phyloP scores from a whole-genome alignment of 2,797 vertebrate genomes.

The Mareca strepera region DNA sequence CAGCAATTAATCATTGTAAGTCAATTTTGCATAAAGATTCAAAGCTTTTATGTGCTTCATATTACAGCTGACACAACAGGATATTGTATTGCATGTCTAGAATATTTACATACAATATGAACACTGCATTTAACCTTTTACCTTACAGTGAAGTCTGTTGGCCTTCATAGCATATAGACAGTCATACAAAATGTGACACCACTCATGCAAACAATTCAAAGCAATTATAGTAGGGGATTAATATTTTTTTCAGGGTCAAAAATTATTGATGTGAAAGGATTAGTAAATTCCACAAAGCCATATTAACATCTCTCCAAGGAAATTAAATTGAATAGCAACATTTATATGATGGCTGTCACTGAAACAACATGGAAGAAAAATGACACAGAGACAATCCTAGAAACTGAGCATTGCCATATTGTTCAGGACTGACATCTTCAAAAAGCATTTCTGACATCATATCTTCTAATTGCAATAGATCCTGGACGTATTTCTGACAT shows the following conservation, averaged over 20 bases:
- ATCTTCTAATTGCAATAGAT: background rate
- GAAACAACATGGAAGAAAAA: background rate
- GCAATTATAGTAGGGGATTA: background rate
- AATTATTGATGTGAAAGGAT: background rate
- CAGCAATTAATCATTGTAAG: background rate
- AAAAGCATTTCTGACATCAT: fast-evolving
- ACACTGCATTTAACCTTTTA: background rate
- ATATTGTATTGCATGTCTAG: background rate
- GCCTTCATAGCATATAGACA: background rate
- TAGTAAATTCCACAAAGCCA: background rate
- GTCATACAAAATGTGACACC: background rate
- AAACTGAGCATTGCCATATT: background rate
- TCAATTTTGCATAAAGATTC: background rate
- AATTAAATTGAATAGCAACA: background rate
- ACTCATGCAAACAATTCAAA: background rate
- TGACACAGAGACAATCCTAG: background rate
- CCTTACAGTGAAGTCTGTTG: background rate
- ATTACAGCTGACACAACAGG: background rate
- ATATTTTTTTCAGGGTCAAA: background rate
- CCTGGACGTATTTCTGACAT: background rate
- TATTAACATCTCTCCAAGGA: background rate
- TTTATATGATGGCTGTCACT: background rate
- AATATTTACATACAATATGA: background rate
- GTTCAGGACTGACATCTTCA: background rate
- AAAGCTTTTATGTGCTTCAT: background rate